Percentiles rank a stretch among this genome's conserved stretches.
Evolutionary conservation across 2,113 vertebrate species (phyloP).

Genomic region (Ascaphus truei): DNA sequence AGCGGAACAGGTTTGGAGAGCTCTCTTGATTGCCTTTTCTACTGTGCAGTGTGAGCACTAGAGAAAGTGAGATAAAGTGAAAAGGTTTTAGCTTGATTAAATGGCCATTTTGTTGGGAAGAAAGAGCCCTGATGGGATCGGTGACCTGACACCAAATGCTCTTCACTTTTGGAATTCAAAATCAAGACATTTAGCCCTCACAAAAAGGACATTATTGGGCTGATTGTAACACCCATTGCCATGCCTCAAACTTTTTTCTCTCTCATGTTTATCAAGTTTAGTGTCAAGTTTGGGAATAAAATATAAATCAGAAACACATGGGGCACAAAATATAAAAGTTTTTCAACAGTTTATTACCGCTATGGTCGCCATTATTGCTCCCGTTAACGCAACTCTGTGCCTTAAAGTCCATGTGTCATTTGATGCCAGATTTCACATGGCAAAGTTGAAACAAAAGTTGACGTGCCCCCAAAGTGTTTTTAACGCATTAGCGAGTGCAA

Average conservation of each 20-base stretch:
- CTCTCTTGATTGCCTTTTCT: conserved; percentile 26
- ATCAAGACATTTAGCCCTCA: conserved; percentile 4
- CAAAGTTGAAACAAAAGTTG: too few relatives aligned
- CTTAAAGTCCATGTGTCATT: too few relatives aligned
- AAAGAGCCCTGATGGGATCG: conserved; percentile 8
- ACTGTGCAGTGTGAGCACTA: background rate
- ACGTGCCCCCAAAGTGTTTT: too few relatives aligned
- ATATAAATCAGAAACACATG: too few relatives aligned
- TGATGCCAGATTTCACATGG: too few relatives aligned
- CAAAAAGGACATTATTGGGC: background rate
- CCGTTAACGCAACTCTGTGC: too few relatives aligned
- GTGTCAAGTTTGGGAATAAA: too few relatives aligned
- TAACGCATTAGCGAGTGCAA: too few relatives aligned
- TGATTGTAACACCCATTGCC: conserved; percentile 3
- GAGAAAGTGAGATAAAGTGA: conserved; percentile 16
- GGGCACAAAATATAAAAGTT: too few relatives aligned
- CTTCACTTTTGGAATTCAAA: conserved; percentile 5
- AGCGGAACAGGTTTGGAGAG: conserved; percentile 23
- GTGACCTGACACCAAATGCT: background rate
- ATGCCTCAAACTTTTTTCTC: background rate
- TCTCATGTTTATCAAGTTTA: background rate
- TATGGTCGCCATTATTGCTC: too few relatives aligned
- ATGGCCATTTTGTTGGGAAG: conserved; percentile 6
- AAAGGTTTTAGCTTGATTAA: conserved; percentile 30
- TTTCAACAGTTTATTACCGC: too few relatives aligned